Evolutionary conservation across 2,113 vertebrate genomes (phyloP).

Genomic region (Apistogramma diplotaenia): DNA sequence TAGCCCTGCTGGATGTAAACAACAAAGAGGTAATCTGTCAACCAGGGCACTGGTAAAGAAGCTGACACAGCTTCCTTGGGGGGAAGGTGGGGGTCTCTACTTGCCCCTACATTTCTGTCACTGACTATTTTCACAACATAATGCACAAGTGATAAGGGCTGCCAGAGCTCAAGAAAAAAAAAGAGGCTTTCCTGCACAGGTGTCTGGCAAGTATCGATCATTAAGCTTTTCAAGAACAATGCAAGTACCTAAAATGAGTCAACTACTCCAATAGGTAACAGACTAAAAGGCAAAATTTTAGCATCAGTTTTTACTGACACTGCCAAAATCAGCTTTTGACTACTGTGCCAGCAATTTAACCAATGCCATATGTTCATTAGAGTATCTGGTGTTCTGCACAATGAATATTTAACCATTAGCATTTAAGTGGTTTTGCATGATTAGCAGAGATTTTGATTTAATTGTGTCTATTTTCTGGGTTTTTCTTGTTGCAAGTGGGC

Average conservation of each 20-base stretch:
- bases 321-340: not conserved
- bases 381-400: not conserved
- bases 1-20: not conserved
- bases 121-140: not conserved
- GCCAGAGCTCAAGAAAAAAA: not conserved
- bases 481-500: not conserved
- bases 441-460: not conserved
- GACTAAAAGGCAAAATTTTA: not conserved
- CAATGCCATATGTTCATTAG: not conserved
- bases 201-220: not conserved
- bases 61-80: not conserved
- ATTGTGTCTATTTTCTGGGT: not conserved
- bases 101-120: not conserved
- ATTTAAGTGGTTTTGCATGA: constrained; percentile 1
- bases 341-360: not conserved
- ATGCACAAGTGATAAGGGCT: not conserved
- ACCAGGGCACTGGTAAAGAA: not conserved
- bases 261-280: not conserved
- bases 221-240: too few relatives aligned
- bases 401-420: not conserved
- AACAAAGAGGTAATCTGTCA: not conserved
- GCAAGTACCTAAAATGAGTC: not conserved
- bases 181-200: not conserved
- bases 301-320: not conserved
- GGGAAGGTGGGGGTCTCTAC: not conserved